Evolutionary conservation across 2,888 invertebrate genomes (phyloP).

Genomic region (Euzophera pinguis): DNA sequence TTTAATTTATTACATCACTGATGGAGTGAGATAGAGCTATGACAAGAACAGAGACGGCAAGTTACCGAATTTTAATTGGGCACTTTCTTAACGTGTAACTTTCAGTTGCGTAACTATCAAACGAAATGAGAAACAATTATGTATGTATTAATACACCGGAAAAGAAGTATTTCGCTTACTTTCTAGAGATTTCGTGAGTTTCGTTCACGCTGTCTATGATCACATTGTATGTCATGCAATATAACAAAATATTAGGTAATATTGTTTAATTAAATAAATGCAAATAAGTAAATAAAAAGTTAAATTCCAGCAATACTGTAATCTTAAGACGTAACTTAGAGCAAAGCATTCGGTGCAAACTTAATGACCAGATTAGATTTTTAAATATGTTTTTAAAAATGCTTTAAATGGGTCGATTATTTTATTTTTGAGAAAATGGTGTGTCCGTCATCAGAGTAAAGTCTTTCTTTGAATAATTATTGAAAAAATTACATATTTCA

Average conservation of each 20-base stretch:
- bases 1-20: constrained; percentile 14
- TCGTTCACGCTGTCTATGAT: constrained; percentile 49
- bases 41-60: constrained; percentile 24
- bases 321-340: neutral
- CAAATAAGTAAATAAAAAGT: constrained; percentile 10
- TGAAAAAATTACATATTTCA: no score
- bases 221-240: constrained; percentile 1
- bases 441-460: no score
- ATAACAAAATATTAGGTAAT: constrained; percentile 4
- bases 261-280: neutral
- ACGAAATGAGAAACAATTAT: constrained; percentile 71
- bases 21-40: constrained; percentile 20
- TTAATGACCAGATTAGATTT: neutral
- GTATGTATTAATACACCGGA: constrained; percentile 67
- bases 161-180: constrained; percentile 56
- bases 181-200: constrained; percentile 63
- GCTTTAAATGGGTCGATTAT: no score
- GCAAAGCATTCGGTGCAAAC: constrained; percentile 7
- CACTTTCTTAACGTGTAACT: constrained; percentile 61
- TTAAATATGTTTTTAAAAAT: no score
- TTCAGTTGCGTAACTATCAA: constrained; percentile 51
- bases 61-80: constrained; percentile 66
- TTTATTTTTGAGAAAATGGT: no score
- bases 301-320: constrained; percentile 13
- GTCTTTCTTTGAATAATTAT: no score